phyloP scores from a whole-genome alignment of 2,888 invertebrate species.

The Griposia aprilina region DNA sequence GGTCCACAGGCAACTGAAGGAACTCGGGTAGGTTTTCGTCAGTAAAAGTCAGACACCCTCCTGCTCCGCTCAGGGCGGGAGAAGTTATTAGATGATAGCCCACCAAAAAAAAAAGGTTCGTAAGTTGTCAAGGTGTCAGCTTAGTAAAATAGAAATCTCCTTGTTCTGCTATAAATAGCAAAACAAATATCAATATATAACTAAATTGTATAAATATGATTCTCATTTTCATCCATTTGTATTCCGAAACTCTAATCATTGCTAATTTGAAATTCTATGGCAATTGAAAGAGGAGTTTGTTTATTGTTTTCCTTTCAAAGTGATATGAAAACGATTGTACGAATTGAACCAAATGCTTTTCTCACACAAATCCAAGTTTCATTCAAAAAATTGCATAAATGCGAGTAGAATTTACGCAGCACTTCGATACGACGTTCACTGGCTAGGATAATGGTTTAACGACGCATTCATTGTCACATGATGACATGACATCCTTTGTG shows the following conservation, averaged over 20 bases:
- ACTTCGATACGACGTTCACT: conserved; percentile 48
- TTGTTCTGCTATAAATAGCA: not conserved
- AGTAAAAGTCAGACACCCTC: too few species aligned
- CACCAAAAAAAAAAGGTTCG: too few species aligned
- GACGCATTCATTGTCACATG: conserved; percentile 55
- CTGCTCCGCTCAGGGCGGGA: too few species aligned
- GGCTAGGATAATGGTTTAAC: conserved; percentile 53
- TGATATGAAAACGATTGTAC: not conserved
- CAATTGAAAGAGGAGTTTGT: not conserved
- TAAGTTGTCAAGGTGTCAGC: too few species aligned
- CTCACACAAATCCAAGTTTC: not conserved
- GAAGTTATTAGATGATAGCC: too few species aligned
- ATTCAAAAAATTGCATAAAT: conserved; percentile 21
- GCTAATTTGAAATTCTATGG: conserved; percentile 35
- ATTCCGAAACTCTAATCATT: conserved; percentile 2
- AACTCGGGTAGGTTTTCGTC: too few species aligned
- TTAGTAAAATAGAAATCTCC: not conserved
- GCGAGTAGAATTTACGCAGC: conserved; percentile 42
- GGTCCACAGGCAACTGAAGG: too few species aligned
- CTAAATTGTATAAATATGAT: not conserved
- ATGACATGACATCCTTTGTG: conserved; percentile 61
- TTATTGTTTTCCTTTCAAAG: conserved; percentile 8
- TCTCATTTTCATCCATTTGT: conserved; percentile 5
- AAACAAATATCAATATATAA: not conserved
- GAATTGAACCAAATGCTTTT: not conserved